These are phyloP conservation scores for Serrognathus titanus DNA, from an alignment of 2,888 invertebrate species.

Conservation along the genomic window DNA sequence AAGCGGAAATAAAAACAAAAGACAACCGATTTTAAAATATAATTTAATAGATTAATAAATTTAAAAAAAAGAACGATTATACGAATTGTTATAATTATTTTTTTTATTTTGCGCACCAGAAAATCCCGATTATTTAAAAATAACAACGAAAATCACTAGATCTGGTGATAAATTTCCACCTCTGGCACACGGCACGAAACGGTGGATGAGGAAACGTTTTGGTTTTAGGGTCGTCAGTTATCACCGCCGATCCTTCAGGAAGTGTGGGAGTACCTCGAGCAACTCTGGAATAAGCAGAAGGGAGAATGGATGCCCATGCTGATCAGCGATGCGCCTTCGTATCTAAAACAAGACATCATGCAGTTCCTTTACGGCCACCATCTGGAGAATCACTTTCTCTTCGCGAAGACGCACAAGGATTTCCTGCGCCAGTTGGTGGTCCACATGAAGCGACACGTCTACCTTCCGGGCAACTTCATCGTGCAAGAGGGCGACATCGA, in stretches of 20 bases:
- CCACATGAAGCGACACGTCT: slow-evolving; percentile 54
- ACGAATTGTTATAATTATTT: no score
- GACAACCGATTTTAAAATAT: no score
- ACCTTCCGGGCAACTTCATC: slow-evolving; percentile 54
- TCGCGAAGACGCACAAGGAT: slow-evolving; percentile 49
- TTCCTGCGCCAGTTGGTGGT: slow-evolving; percentile 51
- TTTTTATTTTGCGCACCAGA: no score
- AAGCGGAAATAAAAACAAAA: no score
- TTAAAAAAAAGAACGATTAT: no score
- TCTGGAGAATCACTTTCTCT: slow-evolving; percentile 51
- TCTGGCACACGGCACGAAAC: no score
- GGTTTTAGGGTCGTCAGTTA: slow-evolving; percentile 17
- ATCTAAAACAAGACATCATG: slow-evolving; percentile 46
- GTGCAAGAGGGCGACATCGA: slow-evolving; percentile 55
- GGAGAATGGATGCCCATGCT: slow-evolving; percentile 48
- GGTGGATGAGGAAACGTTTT: no score
- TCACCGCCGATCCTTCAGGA: slow-evolving; percentile 44
- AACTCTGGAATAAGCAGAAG: slow-evolving; percentile 53
- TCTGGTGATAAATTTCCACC: no score
- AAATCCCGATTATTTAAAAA: no score
- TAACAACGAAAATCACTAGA: no score
- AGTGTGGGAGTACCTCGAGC: slow-evolving; percentile 54
- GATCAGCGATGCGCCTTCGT: slow-evolving; percentile 19
- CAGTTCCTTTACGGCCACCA: slow-evolving; percentile 52
- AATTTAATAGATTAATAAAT: no score